phyloP scores from a whole-genome alignment of 2,888 invertebrate genomes.

The Orthosia incerta region DNA sequence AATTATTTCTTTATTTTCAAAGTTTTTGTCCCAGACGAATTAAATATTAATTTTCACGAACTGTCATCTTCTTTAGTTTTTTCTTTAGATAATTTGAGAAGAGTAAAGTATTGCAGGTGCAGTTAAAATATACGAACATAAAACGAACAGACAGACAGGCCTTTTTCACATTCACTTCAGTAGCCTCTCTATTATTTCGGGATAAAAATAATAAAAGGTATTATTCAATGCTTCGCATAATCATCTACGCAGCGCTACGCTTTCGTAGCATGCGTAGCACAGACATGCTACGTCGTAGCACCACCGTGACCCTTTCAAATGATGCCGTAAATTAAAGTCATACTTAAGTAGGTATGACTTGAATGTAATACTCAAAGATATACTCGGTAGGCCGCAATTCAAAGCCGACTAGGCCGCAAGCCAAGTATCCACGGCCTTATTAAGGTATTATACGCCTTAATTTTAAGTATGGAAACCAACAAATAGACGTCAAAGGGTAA shows the following conservation, averaged over 20 bases:
- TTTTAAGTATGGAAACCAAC: background rate
- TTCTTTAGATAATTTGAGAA: background rate
- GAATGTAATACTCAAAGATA: constrained; percentile 4
- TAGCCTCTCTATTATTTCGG: no score
- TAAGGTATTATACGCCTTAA: constrained; percentile 28
- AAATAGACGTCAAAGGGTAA: background rate
- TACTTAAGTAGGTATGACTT: background rate
- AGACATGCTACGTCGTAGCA: constrained; percentile 44
- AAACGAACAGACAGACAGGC: no score
- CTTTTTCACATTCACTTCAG: no score
- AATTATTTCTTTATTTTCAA: background rate
- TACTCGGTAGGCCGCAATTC: constrained; percentile 37
- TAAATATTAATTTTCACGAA: background rate
- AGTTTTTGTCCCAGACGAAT: background rate
- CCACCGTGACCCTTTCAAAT: constrained; percentile 1
- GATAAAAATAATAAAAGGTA: no score
- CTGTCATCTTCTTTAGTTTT: no score
- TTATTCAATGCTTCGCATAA: no score
- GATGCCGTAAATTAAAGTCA: background rate
- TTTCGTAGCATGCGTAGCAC: constrained; percentile 38
- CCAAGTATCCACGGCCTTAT: constrained; percentile 21
- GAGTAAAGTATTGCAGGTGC: no score
- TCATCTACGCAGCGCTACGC: no score
- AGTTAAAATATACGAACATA: no score
- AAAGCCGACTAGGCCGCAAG: constrained; percentile 32